phyloP scores from a whole-genome alignment of 2,797 vertebrate species.

The Spondyliosoma cantharus region DNA sequence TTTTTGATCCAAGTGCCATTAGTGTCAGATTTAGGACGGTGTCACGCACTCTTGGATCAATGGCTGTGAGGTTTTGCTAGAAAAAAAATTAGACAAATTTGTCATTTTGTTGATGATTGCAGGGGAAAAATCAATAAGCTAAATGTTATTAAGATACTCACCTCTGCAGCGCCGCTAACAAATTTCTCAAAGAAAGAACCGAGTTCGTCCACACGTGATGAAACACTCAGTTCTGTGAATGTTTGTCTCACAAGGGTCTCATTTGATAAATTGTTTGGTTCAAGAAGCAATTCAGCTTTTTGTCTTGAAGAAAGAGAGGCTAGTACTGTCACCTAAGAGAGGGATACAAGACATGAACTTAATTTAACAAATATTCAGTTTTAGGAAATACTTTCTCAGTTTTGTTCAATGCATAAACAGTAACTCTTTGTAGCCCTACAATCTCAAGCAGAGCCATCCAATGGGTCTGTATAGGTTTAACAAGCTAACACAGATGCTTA shows the following conservation, averaged over 20 bases:
- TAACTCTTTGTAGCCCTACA: neutral
- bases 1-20: conserved; percentile 42
- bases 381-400: neutral
- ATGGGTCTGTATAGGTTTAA: neutral
- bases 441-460: neutral
- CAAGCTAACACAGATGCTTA: neutral
- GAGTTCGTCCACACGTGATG: conserved; percentile 39
- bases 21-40: conserved; percentile 69
- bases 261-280: conserved; percentile 57
- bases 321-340: conserved; percentile 40
- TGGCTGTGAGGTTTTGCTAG: conserved; percentile 63
- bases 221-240: conserved; percentile 22
- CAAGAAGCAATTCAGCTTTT: conserved; percentile 67
- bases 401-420: neutral
- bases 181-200: conserved; percentile 61
- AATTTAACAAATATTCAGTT: neutral
- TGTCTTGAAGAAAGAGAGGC: conserved; percentile 56
- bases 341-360: neutral
- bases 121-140: neutral
- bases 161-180: conserved; percentile 35
- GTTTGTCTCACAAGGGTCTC: conserved; percentile 43
- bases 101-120: neutral
- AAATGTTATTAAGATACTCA: conserved; percentile 11
- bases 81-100: neutral
- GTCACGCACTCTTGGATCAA: conserved; percentile 51